Base-by-base conservation (phyloP, 2,797 vertebrate genomes). In the Botia kubotai region DNA sequence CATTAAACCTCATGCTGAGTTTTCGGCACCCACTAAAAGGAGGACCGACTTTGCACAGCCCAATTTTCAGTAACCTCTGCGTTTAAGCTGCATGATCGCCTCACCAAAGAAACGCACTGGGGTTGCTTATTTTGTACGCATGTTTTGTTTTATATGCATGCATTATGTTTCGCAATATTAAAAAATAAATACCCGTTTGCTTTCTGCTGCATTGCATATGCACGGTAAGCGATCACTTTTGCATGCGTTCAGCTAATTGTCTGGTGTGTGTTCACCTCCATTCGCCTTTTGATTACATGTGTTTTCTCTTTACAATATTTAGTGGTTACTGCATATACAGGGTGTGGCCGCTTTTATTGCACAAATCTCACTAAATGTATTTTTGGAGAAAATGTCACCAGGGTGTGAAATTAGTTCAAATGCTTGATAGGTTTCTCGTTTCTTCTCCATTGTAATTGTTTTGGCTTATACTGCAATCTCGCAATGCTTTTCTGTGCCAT, bases 321-420 rank as follows among this genome's bases (percentile, higher is more conserved):
- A 13, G 87, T 89, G 85, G 89, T 87, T 86, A 91, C 91, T 93
- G 92, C 93, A 93, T 93, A 93, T 93, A 93, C 92, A 94, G 94
- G 92, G 93, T 88, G 87, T 89, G 91, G 90, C 91, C 90, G 91
- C 87, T 87, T 86, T 87, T 84, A 46, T 77, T 87, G 77, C 84
- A 79, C 86, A 90, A 46, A 88, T 88, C 88, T 11, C 86, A 90
- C 86, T 17, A 75, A 68, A 70, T 50, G 48, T 60, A 10, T 81
- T n/a, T 81, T n/a, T 82, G 19, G 29, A 46, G 17, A 89, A 79
- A 72, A 71, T 74, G 81, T 90, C 82, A 86, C 86, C 88, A 90
- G 67, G 86, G 89, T 90, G 91, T 86, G 87, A 89, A 94, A 90
- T 91, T 72, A 33, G 39, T 16, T 81, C 72, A 82, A 70, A 87